Evolutionary conservation across 2,888 invertebrate genomes (phyloP), one percentile per base, ranked within the genome.

Genomic region (Chrysolina americana): DNA sequence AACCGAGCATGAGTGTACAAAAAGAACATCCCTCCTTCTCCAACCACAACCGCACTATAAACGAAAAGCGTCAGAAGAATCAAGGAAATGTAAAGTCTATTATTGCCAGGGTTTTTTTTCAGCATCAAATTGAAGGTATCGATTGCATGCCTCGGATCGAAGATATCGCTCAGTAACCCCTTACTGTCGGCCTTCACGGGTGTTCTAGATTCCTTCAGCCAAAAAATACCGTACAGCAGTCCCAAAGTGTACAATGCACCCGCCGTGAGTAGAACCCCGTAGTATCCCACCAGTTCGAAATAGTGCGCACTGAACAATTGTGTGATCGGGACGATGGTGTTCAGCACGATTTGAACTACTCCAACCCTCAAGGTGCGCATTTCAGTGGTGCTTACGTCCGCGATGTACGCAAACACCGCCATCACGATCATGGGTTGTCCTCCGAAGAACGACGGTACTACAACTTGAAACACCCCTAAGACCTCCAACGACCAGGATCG

Each of bases 341-440:
- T 86, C 6, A 87, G 78, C 5, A 86, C 83, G 41, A 87, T 87
- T 77, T 88, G 87, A 15, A 92, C 89, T n/a, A 92, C 83, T 15
- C 92, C 93, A 63, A 92, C 89, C 81, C 92, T 88, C 65, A 92
- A 89, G 1, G 92, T 93, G 36, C 92, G 88, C 78, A 90, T 89
- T 80, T 92, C 91, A 23, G 90, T 72, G 0, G 91, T 88, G 53
- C 92, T 88, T 2, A 87, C 85, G 79, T 88, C 88, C 4, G 88
- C 87, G 23, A 88, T 85, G 74, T 88, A 88, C 1, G 88, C 83
- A 74, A 86, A 88, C 15, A 84, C 80, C 13, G 87, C 87, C 87
- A 88, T 87, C 5, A 86, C 83, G 19, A 88, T 74, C 83, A 87
- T 86, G 0, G 91, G 89, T 74, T 89, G 87, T 23, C 92, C 92